Evolutionary conservation across 2,888 invertebrate genomes (phyloP), one percentile per base, ranked within the genome.

Genomic region (Stenoptilia bipunctidactyla): DNA sequence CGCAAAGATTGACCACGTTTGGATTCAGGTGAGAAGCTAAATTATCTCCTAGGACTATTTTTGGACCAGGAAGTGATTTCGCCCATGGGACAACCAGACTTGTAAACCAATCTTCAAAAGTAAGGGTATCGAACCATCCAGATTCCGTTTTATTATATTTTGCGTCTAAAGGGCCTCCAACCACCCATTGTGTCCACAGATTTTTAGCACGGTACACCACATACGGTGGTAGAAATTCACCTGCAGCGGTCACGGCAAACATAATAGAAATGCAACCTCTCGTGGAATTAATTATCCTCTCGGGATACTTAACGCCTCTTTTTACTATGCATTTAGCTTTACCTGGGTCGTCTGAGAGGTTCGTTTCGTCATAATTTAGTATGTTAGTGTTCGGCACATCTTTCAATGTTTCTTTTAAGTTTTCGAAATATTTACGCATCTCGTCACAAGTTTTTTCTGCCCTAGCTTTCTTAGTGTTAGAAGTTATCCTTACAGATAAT

Each of bases 121-220:
- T n/a, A 10, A 13, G 36, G 3, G 35, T 13, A 34, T 53, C 49
- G 30, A 50, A 48, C 53, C 53, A 52, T 6, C 53, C 49, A 2
- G 42, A 42, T 27, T 46, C 43, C 1, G 51, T 30, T 9, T 47
- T 15, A 40, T 51, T 52, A 38, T 45, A 51, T 9, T 49, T 25
- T 1, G 50, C 33, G 8, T 37, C 46, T 15, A 13, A 6, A 13
- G 53, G 50, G 0, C 50, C 50, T 15, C 43, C 40, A 34, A 36
- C 39, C 27, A 20, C 8, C 48, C 49, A 51, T 20, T 38, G 25
- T 9, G 38, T 33, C 15, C 38, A 46, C 15, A 50, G 40, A 40
- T 44, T 13, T 38, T 30, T 15, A 1, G 45, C 34, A 38, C 47
- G 49, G 25, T 46, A 51, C 1, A 49, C 45, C 6, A 45, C 43